Conservation (phyloP, 2,797 vertebrate species). For the Crenuchus spilurus region DNA sequence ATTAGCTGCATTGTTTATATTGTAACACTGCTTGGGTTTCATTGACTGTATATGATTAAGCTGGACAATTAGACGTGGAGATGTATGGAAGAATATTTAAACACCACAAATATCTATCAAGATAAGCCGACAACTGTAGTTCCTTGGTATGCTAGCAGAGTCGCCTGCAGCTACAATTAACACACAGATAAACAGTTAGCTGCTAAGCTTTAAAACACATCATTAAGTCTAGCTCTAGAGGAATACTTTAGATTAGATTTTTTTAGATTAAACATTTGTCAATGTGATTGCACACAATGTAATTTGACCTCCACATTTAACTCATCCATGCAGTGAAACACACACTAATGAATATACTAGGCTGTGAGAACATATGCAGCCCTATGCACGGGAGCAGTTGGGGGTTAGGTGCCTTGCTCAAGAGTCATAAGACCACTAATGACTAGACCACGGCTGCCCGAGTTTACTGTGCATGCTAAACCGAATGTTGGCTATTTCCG, state of each 20-base stretch:
- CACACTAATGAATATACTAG: too few species aligned
- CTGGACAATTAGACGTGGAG: not conserved
- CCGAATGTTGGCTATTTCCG: constrained; percentile 62
- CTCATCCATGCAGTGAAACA: too few species aligned
- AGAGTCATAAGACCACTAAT: too few species aligned
- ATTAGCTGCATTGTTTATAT: constrained; percentile 38
- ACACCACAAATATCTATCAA: not conserved
- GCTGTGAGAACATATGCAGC: too few species aligned
- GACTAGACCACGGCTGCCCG: too few species aligned
- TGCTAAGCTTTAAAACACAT: constrained; percentile 61
- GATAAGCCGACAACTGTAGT: not conserved
- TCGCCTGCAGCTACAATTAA: constrained; percentile 48
- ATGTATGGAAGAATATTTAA: not conserved
- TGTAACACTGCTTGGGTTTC: constrained; percentile 14
- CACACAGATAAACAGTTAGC: constrained; percentile 52
- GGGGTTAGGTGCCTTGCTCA: too few species aligned
- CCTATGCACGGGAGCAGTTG: too few species aligned
- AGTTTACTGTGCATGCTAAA: too few species aligned
- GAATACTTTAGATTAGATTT: too few species aligned
- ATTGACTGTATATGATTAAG: constrained; percentile 10
- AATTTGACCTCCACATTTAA: too few species aligned
- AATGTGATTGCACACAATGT: too few species aligned
- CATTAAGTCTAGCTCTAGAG: constrained; percentile 62
- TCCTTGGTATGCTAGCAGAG: constrained; percentile 28
- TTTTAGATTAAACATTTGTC: too few species aligned